These are phyloP conservation scores for Romanogobio albipinnatus DNA, from an alignment of 2,113 vertebrate species.

Conservation along the genomic window DNA sequence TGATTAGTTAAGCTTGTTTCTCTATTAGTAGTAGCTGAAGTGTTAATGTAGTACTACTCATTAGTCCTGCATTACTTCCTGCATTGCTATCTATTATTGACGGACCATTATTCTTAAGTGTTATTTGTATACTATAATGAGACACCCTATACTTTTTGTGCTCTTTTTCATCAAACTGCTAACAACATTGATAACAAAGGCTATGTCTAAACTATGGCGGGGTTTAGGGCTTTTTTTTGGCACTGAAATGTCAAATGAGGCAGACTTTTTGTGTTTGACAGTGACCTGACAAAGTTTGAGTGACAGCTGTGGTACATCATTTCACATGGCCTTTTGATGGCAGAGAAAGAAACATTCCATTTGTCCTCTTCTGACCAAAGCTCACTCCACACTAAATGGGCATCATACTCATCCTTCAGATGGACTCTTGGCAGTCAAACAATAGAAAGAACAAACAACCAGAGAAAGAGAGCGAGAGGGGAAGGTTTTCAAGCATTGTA, in stretches of 20 bases:
- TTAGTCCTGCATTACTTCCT: too few species aligned
- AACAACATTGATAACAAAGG: not conserved
- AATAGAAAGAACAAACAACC: conserved; percentile 18
- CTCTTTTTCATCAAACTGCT: not conserved
- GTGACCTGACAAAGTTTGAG: not conserved
- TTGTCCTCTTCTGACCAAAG: not conserved
- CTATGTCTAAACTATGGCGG: not conserved
- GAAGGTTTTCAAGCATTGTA: not conserved
- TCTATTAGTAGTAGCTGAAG: too few species aligned
- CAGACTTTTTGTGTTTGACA: not conserved
- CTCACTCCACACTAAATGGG: conserved; percentile 19
- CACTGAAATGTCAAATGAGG: not conserved
- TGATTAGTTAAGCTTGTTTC: too few species aligned
- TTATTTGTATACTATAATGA: too few species aligned
- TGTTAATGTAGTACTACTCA: too few species aligned
- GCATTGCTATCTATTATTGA: too few species aligned
- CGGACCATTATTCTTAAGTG: not conserved
- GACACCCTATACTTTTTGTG: not conserved
- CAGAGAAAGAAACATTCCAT: not conserved
- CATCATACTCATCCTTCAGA: conserved; percentile 8
- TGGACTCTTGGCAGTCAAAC: conserved; percentile 1
- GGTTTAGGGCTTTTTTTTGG: not conserved
- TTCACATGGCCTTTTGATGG: not conserved
- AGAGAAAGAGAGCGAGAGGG: not conserved
- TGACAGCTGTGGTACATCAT: not conserved